These are phyloP conservation scores for Proisotoma minuta DNA, from an alignment of 2,888 invertebrate species.

Conservation along the genomic window DNA sequence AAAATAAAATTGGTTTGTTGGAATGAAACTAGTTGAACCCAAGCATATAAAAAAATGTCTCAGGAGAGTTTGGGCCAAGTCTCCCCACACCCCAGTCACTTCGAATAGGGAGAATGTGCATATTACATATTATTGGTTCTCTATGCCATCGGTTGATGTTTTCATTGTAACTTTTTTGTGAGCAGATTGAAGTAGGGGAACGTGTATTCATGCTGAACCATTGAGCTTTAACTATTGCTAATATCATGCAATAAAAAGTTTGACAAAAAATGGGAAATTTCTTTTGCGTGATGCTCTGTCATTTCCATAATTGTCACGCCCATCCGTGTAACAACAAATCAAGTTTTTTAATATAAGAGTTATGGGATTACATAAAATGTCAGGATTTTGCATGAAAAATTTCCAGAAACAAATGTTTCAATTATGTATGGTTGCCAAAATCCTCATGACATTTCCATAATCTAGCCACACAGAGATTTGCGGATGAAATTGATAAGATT, in stretches of 20 bases:
- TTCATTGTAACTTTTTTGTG: not conserved
- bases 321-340: not conserved
- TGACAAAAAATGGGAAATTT: not conserved
- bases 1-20: not conserved
- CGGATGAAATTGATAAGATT: no score
- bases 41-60: slow-evolving; percentile 34
- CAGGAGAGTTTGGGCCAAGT: no score
- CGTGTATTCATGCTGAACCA: not conserved
- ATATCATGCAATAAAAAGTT: slow-evolving; percentile 9
- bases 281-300: not conserved
- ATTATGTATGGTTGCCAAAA: no score
- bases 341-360: no score
- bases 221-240: not conserved
- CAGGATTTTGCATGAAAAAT: no score
- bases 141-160: not conserved
- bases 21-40: slow-evolving; percentile 12
- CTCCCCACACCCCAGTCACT: no score
- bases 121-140: not conserved
- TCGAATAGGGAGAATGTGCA: no score
- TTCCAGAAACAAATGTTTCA: no score
- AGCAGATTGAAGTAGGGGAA: not conserved
- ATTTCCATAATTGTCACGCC: not conserved
- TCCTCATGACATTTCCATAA: no score
- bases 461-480: no score
- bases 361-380: no score